Conservation (phyloP, 2,113 vertebrate species). For the Oreochromis aureus region DNA sequence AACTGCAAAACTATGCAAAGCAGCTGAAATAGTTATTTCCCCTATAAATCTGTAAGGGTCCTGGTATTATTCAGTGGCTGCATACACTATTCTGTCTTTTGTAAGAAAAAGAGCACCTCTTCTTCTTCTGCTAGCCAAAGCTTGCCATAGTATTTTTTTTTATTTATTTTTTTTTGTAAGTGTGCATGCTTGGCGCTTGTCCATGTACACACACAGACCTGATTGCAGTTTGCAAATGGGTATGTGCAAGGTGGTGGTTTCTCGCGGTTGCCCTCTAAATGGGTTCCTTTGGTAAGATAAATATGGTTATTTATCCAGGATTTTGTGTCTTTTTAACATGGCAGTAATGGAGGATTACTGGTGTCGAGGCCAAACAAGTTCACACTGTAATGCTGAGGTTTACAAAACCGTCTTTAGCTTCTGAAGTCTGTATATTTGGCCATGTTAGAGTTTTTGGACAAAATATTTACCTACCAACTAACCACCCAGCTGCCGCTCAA, state of each 20-base stretch:
- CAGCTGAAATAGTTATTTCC: too few relatives aligned
- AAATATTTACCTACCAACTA: not conserved
- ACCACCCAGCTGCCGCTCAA: not conserved
- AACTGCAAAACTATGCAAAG: not conserved
- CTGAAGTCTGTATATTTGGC: not conserved
- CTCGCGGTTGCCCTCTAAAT: not conserved
- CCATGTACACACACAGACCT: not conserved
- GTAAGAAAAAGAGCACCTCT: not conserved
- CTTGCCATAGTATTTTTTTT: accelerated
- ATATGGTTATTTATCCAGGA: not conserved
- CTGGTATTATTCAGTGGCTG: not conserved
- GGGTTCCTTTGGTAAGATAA: not conserved
- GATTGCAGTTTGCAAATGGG: not conserved
- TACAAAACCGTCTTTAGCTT: not conserved
- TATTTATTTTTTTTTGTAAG: not conserved
- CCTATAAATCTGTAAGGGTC: accelerated
- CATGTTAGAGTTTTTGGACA: not conserved
- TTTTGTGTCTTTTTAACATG: not conserved
- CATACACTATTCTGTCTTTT: accelerated
- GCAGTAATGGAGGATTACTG: not conserved
- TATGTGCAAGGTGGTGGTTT: not conserved
- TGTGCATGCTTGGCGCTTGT: not conserved
- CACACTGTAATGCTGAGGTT: not conserved
- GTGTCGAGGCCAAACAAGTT: not conserved
- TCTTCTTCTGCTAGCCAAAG: not conserved